These are phyloP conservation scores for Nemapogon koenigi DNA, from an alignment of 2,888 invertebrate species.

Conservation along the genomic window DNA sequence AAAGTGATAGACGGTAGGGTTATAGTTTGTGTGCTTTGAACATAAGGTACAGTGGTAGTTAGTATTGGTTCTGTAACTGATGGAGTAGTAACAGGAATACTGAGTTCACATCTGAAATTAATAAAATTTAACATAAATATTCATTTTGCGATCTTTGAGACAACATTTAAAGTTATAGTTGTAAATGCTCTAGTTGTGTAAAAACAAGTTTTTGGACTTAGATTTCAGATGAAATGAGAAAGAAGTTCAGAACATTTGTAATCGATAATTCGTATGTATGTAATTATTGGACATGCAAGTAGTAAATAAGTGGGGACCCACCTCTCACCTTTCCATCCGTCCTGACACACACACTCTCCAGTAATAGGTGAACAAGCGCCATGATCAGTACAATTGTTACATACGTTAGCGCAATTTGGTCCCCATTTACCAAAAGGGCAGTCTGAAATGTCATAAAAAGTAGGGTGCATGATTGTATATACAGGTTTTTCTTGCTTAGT, in stretches of 20 bases:
- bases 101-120: conserved; percentile 44
- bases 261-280: not conserved
- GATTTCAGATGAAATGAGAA: not conserved
- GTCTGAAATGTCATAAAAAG: no score
- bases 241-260: not conserved
- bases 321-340: conserved; percentile 74
- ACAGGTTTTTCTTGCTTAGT: no score
- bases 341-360: conserved; percentile 70
- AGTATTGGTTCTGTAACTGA: conserved; percentile 37
- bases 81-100: conserved; percentile 35
- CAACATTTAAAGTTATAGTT: not conserved
- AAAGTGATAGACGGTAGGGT: conserved; percentile 9
- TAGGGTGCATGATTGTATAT: no score
- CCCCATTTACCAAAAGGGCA: conserved; percentile 79
- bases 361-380: conserved; percentile 69
- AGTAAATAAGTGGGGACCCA: conserved; percentile 47
- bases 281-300: not conserved
- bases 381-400: conserved; percentile 65
- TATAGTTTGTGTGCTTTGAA: conserved; percentile 19
- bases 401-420: conserved; percentile 71
- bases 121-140: conserved; percentile 1
- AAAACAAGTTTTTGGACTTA: not conserved
- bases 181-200: not conserved
- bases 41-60: conserved; percentile 35
- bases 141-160: not conserved